These are phyloP conservation scores for Pangasius krempfi DNA, from an alignment of 2,797 vertebrate species.

Conservation along the genomic window DNA sequence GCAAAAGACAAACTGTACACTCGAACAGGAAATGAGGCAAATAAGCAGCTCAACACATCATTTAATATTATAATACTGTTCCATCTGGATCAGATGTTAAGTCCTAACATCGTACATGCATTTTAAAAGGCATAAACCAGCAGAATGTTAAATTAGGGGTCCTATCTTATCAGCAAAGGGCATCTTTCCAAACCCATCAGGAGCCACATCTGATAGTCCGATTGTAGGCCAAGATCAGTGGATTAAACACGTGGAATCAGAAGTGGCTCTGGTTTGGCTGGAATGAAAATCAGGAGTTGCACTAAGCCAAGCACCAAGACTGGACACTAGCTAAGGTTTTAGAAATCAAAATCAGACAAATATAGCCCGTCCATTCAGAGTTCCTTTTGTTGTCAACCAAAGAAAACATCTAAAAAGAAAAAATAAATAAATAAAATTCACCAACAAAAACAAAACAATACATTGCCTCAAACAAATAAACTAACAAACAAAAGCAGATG, in stretches of 20 bases:
- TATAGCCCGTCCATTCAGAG: neutral
- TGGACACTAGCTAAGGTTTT: neutral
- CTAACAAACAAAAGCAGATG: neutral
- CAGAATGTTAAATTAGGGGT: neutral
- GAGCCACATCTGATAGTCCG: neutral
- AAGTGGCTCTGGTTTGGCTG: neutral
- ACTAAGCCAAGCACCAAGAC: neutral
- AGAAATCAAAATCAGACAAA: neutral
- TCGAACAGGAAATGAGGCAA: neutral
- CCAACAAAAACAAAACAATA: neutral
- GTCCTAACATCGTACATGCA: neutral
- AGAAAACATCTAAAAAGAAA: neutral
- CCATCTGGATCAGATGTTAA: neutral
- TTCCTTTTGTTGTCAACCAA: neutral
- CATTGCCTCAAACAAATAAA: neutral
- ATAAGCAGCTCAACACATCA: neutral
- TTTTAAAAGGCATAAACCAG: neutral
- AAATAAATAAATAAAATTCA: neutral
- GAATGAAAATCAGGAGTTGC: neutral
- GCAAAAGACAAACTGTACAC: neutral
- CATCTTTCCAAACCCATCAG: neutral
- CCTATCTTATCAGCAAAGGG: neutral
- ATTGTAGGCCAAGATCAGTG: neutral
- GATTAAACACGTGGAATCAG: neutral
- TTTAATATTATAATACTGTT: neutral